These are phyloP conservation scores for Saccopteryx bilineata DNA, from an alignment of 2,113 vertebrate genomes.

Conservation along the genomic window DNA sequence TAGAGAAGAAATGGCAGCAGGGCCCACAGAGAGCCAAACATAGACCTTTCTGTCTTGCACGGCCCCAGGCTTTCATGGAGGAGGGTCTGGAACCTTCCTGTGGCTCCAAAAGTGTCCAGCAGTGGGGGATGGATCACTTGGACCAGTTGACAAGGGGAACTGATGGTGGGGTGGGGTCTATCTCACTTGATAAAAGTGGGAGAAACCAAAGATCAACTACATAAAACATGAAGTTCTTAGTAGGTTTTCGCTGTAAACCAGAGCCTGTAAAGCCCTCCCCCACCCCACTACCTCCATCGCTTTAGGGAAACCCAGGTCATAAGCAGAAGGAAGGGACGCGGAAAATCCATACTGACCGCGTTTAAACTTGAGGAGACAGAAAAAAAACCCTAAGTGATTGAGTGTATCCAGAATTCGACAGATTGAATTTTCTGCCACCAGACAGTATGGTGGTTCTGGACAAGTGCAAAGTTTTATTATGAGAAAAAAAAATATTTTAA, in stretches of 20 bases:
- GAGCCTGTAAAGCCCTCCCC: not conserved
- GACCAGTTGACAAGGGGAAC: not conserved
- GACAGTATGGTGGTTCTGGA: not conserved
- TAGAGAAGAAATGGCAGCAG: not conserved
- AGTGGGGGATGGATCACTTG: not conserved
- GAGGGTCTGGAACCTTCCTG: not conserved
- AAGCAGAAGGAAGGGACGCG: not conserved
- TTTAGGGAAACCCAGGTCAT: not conserved
- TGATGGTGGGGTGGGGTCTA: not conserved
- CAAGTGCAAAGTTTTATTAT: slow-evolving; percentile 14
- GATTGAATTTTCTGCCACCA: not conserved
- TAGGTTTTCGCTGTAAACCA: not conserved
- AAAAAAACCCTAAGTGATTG: slow-evolving; percentile 33
- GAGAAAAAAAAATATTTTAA: slow-evolving; percentile 26
- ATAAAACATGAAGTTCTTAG: not conserved
- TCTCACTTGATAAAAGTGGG: not conserved
- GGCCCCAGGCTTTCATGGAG: not conserved
- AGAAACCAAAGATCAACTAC: not conserved
- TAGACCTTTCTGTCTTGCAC: not conserved
- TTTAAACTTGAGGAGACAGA: slow-evolving; percentile 12
- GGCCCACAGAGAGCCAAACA: not conserved
- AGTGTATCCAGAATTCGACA: slow-evolving; percentile 34
- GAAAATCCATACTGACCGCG: not conserved
- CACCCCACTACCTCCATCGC: not conserved
- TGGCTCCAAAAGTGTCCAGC: not conserved